phyloP scores from a whole-genome alignment of 2,113 vertebrate genomes.

The Cepphus grylle region DNA sequence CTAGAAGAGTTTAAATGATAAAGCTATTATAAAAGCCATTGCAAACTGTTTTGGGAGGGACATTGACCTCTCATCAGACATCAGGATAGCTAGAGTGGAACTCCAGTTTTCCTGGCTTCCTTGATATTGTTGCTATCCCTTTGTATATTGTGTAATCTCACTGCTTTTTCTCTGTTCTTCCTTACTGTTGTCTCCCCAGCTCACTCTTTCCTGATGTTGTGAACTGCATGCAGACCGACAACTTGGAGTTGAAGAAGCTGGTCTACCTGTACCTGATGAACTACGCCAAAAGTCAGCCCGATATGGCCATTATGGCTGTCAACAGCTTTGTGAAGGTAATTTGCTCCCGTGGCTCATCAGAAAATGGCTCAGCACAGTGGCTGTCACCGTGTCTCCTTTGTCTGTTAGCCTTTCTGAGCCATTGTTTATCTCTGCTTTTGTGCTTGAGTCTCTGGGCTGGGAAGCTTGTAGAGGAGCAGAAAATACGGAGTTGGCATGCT shows the following conservation, averaged over 20 bases:
- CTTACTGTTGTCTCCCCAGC: conserved; percentile 61
- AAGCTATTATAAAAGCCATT: not conserved
- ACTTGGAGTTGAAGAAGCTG: conserved; percentile 97
- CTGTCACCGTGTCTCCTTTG: not conserved
- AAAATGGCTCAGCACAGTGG: not conserved
- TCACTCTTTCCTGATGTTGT: conserved; percentile 98
- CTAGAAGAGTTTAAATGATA: not conserved
- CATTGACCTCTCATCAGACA: not conserved
- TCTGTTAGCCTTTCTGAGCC: not conserved
- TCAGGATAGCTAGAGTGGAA: not conserved
- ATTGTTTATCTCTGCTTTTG: not conserved
- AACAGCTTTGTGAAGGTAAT: conserved; percentile 99
- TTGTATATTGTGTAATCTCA: not conserved
- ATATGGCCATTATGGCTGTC: conserved; percentile 99
- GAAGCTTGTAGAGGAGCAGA: not conserved
- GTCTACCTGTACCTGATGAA: conserved; percentile 99
- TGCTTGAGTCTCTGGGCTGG: not conserved
- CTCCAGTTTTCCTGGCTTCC: not conserved
- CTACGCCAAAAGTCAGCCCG: conserved; percentile 97
- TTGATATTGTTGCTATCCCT: not conserved
- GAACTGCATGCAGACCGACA: conserved; percentile 99
- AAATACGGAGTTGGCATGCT: not conserved
- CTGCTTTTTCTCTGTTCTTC: not conserved
- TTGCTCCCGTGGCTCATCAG: not conserved
- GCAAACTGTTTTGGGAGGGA: not conserved